Conservation (phyloP, 2,888 invertebrate species). For the Drosophila suboccidentalis region DNA sequence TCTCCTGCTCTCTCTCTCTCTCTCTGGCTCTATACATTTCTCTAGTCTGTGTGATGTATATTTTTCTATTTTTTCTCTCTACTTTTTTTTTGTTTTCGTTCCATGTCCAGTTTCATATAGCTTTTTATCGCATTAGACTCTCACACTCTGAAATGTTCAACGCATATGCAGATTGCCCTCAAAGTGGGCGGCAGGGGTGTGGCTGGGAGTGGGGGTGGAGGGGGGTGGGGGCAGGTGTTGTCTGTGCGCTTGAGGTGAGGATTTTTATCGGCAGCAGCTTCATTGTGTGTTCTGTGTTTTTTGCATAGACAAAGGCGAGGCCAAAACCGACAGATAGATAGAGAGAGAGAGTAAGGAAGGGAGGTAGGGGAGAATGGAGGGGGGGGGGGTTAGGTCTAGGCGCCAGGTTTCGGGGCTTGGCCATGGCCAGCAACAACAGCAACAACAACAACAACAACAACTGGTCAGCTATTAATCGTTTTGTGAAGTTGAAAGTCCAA, state of each 20-base stretch:
- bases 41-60: slow-evolving; percentile 29
- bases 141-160: slow-evolving; percentile 35
- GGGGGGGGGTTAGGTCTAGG: slow-evolving; percentile 14
- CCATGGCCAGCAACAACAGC: slow-evolving; percentile 26
- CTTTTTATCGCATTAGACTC: slow-evolving; percentile 63
- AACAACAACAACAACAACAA: slow-evolving; percentile 6
- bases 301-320: slow-evolving; percentile 64
- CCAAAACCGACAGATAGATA: slow-evolving; percentile 4
- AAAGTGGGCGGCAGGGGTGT: background rate
- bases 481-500: slow-evolving; percentile 40
- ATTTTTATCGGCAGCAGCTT: slow-evolving; percentile 69
- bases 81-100: slow-evolving; percentile 8
- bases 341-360: too few species aligned
- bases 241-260: slow-evolving; percentile 54
- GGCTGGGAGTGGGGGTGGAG: too few species aligned
- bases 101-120: slow-evolving; percentile 49
- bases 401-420: slow-evolving; percentile 41
- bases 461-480: slow-evolving; percentile 56
- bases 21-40: slow-evolving; percentile 13
- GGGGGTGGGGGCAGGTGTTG: slow-evolving; percentile 4
- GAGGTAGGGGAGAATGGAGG: background rate
- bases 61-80: slow-evolving; percentile 13
- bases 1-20: background rate
- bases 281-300: slow-evolving; percentile 43
- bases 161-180: slow-evolving; percentile 54